These are phyloP conservation scores for Avahi laniger DNA, from an alignment of 2,797 vertebrate species.

Conservation along the genomic window DNA sequence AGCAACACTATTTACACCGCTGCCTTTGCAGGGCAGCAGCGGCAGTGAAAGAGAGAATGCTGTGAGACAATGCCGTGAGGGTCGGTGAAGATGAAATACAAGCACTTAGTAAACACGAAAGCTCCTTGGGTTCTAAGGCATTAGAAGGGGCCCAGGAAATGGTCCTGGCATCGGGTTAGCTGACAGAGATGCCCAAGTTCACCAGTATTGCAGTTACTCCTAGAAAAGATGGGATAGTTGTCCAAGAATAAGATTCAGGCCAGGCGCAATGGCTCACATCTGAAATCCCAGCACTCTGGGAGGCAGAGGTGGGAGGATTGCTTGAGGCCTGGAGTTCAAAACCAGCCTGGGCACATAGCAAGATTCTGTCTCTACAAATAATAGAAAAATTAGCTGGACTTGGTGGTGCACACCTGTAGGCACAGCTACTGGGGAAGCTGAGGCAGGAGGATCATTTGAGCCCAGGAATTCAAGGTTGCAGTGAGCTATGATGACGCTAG, in stretches of 20 bases:
- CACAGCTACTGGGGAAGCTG: background rate
- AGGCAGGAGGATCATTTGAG: background rate
- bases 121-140: background rate
- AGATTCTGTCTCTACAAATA: background rate
- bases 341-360: background rate
- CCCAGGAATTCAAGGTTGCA: background rate
- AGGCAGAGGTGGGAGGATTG: background rate
- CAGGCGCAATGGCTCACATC: background rate
- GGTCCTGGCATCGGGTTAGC: background rate
- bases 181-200: background rate
- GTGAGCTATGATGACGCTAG: background rate
- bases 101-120: background rate
- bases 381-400: background rate
- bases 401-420: background rate
- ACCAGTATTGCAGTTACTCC: background rate
- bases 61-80: accelerated
- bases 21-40: accelerated
- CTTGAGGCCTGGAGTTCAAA: background rate
- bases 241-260: background rate
- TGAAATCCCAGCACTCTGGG: background rate
- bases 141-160: background rate
- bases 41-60: accelerated
- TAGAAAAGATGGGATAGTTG: background rate
- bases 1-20: accelerated
- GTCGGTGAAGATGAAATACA: background rate